A percentile compares a stretch with the other conserved stretches of the same genome.
phyloP scores from a whole-genome alignment of 2,113 vertebrate genomes.

The Hippocampus zosterae region DNA sequence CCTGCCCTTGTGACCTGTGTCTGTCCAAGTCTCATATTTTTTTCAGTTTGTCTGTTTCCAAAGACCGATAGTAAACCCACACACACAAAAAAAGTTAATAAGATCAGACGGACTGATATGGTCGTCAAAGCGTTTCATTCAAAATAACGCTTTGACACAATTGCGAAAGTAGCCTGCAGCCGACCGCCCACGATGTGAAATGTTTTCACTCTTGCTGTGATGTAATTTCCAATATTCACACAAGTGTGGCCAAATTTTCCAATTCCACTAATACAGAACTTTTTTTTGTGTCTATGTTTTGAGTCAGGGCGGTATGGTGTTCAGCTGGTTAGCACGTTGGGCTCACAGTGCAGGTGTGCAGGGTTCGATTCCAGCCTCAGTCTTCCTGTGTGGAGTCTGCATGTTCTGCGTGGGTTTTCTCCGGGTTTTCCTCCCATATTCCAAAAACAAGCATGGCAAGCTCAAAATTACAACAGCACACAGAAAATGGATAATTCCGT shows the following conservation, averaged over 20 bases:
- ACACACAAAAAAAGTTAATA: background rate
- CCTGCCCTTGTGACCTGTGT: conserved; percentile 17
- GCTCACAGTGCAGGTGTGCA: too few relatives aligned
- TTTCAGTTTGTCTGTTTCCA: background rate
- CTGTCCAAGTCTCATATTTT: conserved; percentile 7
- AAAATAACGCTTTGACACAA: background rate
- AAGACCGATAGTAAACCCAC: background rate
- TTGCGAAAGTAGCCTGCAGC: background rate
- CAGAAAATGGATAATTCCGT: too few relatives aligned
- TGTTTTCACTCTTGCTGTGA: background rate
- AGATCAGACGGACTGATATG: background rate
- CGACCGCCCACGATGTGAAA: background rate
- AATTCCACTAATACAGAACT: background rate
- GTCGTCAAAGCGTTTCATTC: background rate
- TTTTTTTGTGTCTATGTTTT: background rate
- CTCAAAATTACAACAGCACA: too few relatives aligned
- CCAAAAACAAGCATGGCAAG: too few relatives aligned
- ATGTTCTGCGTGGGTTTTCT: too few relatives aligned
- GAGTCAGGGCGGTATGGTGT: too few relatives aligned
- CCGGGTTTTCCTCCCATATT: too few relatives aligned
- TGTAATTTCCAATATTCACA: background rate
- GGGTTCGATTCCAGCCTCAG: too few relatives aligned
- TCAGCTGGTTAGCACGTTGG: too few relatives aligned
- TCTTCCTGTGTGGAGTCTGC: too few relatives aligned
- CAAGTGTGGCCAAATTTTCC: background rate